Evolutionary conservation across 2,888 invertebrate species (phyloP), one percentile per base, ranked within the genome.

Genomic region (Archips xylosteana): DNA sequence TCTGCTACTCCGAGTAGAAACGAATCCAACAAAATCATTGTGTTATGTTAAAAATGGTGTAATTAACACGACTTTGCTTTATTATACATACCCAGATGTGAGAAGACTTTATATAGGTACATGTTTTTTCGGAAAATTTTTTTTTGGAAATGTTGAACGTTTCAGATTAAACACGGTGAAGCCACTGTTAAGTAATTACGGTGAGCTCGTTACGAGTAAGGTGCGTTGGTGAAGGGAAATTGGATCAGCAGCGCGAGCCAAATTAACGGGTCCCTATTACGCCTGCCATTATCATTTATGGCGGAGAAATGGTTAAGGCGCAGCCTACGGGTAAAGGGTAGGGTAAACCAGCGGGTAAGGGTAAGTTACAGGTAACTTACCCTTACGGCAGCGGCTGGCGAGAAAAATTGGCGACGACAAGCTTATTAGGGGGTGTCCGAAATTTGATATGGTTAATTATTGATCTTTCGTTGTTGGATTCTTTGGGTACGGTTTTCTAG

Each of bases 211-310:
- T 45, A 63, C 63, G 13, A 45, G 63, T 47, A 63, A 63, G 63
- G 63, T 61, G 61, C 62, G 57, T 63, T 61, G 47, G 63, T 34
- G 63, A 73, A 69, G 73, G 81, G 76, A 81, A 83, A 83, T 82
- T 80, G 85, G 81, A 81, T 80, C 80, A 57, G 76, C 60, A 42
- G 70, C 63, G 68, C 75, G 81, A 82, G 79, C 76, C 80, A 82
- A 82, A 85, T 82, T 82, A 85, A 84, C 81, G 80, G 78, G 77
- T 75, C 72, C 70, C 83, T 85, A 85, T 86, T 83, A 85, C 82
- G 80, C 57, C 70, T 71, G 76, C 80, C 81, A 82, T 85, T 85
- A 84, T 83, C 83, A 81, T 82, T 80, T 82, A 82, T 80, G 79
- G 80, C 77, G 76, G 82, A 82, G 84, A 83, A 84, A 84, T 81